Base-by-base conservation (phyloP, 2,113 vertebrate genomes). In the Odontophorus gujanensis region DNA sequence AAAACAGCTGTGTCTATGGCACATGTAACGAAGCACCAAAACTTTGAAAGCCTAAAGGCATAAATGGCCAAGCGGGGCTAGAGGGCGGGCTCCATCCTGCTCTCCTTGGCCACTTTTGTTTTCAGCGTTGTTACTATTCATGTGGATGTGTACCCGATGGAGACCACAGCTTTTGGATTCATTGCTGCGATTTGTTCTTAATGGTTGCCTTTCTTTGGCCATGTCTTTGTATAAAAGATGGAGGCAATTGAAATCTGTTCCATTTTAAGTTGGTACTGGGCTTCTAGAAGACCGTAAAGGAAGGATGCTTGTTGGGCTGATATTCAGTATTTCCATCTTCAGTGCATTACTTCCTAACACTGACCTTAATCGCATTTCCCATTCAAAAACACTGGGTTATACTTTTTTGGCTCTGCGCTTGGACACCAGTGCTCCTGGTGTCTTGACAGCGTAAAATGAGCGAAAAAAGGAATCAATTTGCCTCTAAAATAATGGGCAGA, bases 391-490 rank as follows among this genome's bases (percentile, higher is more conserved):
- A 47, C 57, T 42, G 80, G 18, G 62, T 79, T 86, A 76, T 40
- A 68, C 90, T 95, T 96, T 95, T 96, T 97, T 97, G 95, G 94
- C 96, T 97, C 94, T 95, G 62, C 81, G 81, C 62, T 90, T 94
- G 80, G 90, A 93, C 58, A 19, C 93, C 72, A 72, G 57, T 72
- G 53, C 42, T 92, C 58, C 69, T 81, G 80, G 73, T 93, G 93
- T 96, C 91, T 50, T 50, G n/a, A 69, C 85, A 91, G 48, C 2
- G 0, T 91, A 81, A 88, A 85, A 88, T 66, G 95, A 96, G 95
- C 80, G 19, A 95, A 96, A 96, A 96, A 97, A 93, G 88, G 85
- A 92, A 84, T 90, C 38, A 32, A 4, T 78, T 90, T 90, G 62
- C 89, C 86, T 95, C 83, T 89, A 86, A 83, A 91, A 79, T 61